A percentile compares a stretch with the other conserved stretches of the same genome.
Evolutionary conservation across 2,888 invertebrate genomes (phyloP).

Genomic region (Helicoverpa assulta): DNA sequence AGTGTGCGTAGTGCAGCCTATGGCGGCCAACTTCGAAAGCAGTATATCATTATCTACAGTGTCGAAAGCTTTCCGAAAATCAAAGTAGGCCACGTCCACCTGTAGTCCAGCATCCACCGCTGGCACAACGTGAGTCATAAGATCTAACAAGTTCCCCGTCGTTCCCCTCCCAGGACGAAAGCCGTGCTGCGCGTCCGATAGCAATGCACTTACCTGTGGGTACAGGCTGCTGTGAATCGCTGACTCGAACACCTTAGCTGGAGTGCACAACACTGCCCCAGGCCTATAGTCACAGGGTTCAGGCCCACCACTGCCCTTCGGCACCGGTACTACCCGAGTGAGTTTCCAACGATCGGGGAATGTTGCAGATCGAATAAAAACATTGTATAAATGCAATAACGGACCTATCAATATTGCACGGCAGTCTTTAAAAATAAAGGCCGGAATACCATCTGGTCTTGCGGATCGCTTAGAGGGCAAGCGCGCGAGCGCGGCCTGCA

Average conservation of each 20-base stretch:
- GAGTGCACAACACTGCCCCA: constrained; percentile 6
- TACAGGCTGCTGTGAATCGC: constrained; percentile 6
- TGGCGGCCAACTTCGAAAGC: too few relatives aligned
- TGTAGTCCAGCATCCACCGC: too few relatives aligned
- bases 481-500: constrained; percentile 7
- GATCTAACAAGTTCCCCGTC: too few relatives aligned
- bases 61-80: too few relatives aligned
- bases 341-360: constrained; percentile 20
- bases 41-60: too few relatives aligned
- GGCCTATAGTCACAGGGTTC: constrained; percentile 7
- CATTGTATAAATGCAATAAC: constrained; percentile 9
- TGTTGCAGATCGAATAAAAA: constrained; percentile 2
- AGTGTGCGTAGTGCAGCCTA: too few relatives aligned
- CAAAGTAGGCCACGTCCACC: too few relatives aligned
- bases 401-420: constrained; percentile 7
- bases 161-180: too few relatives aligned
- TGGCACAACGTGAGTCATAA: too few relatives aligned
- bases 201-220: constrained; percentile 4
- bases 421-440: constrained; percentile 19
- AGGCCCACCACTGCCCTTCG: constrained; percentile 10
- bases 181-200: constrained; percentile 10
- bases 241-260: constrained; percentile 13
- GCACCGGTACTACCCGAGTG: constrained; percentile 14
- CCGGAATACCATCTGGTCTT: constrained; percentile 23
- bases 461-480: constrained; percentile 19